These are phyloP conservation scores for Digitonthophagus gazella DNA, from an alignment of 2,888 invertebrate species.

Conservation along the genomic window DNA sequence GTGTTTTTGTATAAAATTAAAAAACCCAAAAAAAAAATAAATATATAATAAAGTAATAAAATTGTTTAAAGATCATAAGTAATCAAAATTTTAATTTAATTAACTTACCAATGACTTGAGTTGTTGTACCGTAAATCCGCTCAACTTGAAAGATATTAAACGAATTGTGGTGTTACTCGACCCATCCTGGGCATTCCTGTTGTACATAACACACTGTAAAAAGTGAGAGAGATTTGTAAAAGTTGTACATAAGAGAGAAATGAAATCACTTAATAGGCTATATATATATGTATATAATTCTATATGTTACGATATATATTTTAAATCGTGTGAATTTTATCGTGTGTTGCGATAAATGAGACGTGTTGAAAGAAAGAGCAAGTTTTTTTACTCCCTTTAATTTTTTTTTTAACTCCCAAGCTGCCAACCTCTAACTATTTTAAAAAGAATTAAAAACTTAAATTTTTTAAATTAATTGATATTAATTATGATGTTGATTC, in stretches of 20 bases:
- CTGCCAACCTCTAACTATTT: too few species aligned
- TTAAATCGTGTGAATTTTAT: slow-evolving; percentile 48
- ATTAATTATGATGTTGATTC: too few species aligned
- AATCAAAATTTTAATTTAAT: slow-evolving; percentile 16
- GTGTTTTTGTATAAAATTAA: slow-evolving; percentile 18
- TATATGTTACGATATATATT: slow-evolving; percentile 41
- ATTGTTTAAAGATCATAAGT: slow-evolving; percentile 20
- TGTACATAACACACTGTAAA: slow-evolving; percentile 38
- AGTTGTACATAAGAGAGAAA: slow-evolving; percentile 48
- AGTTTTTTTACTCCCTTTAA: too few species aligned
- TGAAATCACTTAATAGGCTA: slow-evolving; percentile 26
- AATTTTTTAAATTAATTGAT: too few species aligned
- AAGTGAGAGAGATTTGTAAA: slow-evolving; percentile 33
- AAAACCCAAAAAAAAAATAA: background rate
- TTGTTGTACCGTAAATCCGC: slow-evolving; percentile 30
- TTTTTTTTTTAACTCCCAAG: slow-evolving; percentile 36
- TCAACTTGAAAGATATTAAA: slow-evolving; percentile 38
- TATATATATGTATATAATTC: slow-evolving; percentile 29
- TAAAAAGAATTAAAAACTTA: too few species aligned
- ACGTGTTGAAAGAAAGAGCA: background rate
- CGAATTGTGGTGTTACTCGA: slow-evolving; percentile 41
- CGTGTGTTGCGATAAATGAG: background rate
- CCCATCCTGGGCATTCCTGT: slow-evolving; percentile 47
- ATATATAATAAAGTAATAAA: slow-evolving; percentile 19
- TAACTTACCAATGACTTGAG: slow-evolving; percentile 6